Conservation (phyloP, 2,797 vertebrate species). For the Tarsius wallacei region DNA sequence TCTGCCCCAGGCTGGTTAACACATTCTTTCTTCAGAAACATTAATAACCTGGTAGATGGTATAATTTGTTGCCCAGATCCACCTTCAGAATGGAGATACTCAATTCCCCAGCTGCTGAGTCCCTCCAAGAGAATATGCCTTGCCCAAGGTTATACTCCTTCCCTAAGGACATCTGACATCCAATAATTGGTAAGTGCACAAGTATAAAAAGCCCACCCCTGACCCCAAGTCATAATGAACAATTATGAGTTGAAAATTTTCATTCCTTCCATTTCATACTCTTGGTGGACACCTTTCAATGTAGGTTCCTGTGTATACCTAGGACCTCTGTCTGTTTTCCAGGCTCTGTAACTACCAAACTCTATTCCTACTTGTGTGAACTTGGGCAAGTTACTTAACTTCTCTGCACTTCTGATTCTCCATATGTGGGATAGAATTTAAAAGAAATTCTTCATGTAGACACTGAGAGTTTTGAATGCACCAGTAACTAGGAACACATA, state of each 20-base stretch:
- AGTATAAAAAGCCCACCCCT: background rate
- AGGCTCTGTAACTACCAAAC: background rate
- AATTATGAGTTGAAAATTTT: background rate
- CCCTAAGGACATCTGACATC: background rate
- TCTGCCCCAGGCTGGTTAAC: background rate
- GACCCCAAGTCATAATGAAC: background rate
- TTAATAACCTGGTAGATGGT: background rate
- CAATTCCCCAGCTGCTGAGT: background rate
- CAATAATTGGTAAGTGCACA: background rate
- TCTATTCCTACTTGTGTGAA: background rate
- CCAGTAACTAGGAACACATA: background rate
- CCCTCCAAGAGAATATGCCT: background rate
- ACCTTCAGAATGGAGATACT: background rate
- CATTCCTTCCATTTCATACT: background rate
- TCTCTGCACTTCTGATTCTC: conserved; percentile 36
- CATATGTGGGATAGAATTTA: background rate
- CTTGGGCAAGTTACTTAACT: background rate
- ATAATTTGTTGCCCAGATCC: background rate
- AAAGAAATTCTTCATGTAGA: background rate
- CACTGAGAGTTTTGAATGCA: background rate
- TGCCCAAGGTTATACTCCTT: background rate
- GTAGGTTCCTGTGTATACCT: background rate
- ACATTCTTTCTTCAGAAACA: background rate
- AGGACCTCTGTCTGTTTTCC: background rate
- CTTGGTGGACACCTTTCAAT: background rate